Evolutionary conservation across 2,797 vertebrate species (phyloP), one percentile per base, ranked within the genome.

Genomic region (Sphaeramia orbicularis): DNA sequence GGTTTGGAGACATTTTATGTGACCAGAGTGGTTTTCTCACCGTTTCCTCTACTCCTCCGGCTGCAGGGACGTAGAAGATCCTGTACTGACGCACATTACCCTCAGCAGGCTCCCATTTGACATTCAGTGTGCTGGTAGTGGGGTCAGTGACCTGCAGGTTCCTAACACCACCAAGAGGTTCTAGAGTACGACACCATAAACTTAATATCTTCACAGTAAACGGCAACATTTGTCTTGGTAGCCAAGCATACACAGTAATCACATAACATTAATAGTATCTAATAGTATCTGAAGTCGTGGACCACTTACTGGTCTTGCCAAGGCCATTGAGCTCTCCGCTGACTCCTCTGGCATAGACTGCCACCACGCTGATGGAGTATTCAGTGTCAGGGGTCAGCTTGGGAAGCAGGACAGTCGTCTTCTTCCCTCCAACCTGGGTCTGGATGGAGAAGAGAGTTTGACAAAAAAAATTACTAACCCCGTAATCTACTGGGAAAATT

Each of bases 61-160:
- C 87, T 32, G 93, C 89, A 30, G 96, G 95, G 27, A 94, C 84
- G 56, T 98, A 99, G 88, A 93, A 95, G 71, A 99, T 83, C 77
- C 93, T 95, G 76, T 99, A 99, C 67, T 97, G 96, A 0, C 97
- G 96, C 44, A 98, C 97, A 14, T 81, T 96, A 41, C 98, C 97
- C 80, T 99, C 97, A 13, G 98, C 97, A 0, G 98, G 92, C 78
- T 98, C 96, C 98, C 98, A 99, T 21, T 92, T 88, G 60, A 99
- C 91, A 44, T 94, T 98, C 82, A 99, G 63, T 21, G 95, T 95
- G 90, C 95, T 98, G 63, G 96, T 97, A 15, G 96, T 96, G 37
- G 97, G 97, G 73, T 99, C 96, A 11, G 94, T 99, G 10, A 99
- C 96, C 41, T 84, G 88, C 19, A 99, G 91, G 85, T 98, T 98